Conservation (phyloP, 2,888 invertebrate species). For the Aphelenchoides bicaudatus region DNA sequence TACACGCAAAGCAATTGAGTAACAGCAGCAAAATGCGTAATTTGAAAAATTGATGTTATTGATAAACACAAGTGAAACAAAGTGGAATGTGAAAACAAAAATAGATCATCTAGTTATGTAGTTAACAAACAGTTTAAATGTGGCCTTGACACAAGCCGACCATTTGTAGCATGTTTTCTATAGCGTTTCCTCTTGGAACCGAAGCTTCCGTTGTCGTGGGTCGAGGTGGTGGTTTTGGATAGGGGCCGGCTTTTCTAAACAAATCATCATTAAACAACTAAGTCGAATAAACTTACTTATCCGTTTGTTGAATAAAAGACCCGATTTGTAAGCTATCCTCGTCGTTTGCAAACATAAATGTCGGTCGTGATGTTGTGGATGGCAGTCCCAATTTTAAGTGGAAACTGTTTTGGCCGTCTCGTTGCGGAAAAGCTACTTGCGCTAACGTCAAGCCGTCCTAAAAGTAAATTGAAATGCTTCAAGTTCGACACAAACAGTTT, state of each 20-base stretch:
- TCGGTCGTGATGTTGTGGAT: constrained; percentile 23
- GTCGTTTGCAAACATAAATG: constrained; percentile 34
- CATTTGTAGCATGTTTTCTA: constrained; percentile 43
- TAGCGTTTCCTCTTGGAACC: constrained; percentile 30
- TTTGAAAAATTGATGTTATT: too few species aligned
- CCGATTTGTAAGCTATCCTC: constrained; percentile 39
- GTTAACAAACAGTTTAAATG: background rate
- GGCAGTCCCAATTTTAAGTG: constrained; percentile 33
- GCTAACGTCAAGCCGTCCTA: constrained; percentile 39
- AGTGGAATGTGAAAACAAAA: background rate
- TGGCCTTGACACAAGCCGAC: constrained; percentile 42
- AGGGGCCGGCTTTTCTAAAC: constrained; percentile 26
- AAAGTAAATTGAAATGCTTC: constrained; percentile 21
- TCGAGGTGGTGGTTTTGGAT: constrained; percentile 21
- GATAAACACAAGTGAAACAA: background rate
- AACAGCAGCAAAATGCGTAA: too few species aligned
- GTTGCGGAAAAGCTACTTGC: constrained; percentile 34
- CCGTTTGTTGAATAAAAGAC: constrained; percentile 36
- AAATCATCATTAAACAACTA: background rate
- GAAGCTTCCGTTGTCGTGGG: constrained; percentile 19
- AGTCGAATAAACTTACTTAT: constrained; percentile 12
- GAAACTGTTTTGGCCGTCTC: constrained; percentile 23
- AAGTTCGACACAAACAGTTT: background rate
- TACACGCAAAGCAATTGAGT: too few species aligned
- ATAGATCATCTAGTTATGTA: background rate